Evolutionary conservation across 2,888 invertebrate genomes (phyloP), one percentile per base, ranked within the genome.

Genomic region (Eurytoma californica): DNA sequence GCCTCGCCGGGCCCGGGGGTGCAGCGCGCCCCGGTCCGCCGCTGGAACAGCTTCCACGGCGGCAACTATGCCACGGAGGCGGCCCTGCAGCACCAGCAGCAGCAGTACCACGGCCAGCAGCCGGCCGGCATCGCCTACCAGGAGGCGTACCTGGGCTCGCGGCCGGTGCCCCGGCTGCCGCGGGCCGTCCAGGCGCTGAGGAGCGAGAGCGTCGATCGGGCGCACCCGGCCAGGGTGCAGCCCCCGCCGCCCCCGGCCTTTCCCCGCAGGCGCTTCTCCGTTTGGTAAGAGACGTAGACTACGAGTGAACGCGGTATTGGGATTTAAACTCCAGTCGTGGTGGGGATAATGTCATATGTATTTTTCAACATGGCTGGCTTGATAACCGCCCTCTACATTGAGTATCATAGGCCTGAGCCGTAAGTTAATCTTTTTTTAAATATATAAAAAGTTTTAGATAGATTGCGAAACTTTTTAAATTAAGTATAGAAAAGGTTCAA

Each of bases 31-130:
- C 90, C 91, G 53, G 91, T 91, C 79, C 87, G 91, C 72, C 86
- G 91, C 78, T 91, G 91, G 91, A 91, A 91, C 87, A 91, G 91
- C 82, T 91, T 91, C 83, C 91, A 91, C 83, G 88, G 88, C 0
- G 78, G 80, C 24, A 82, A 82, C 49, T 82, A 82, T 70, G 80
- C 24, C 85, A 86, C 78, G 85, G 88, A 65, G 86, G 84, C 68
- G 83, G 84, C 82, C 67, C 80, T 80, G 74, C 74, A 83, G 81
- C 72, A 85, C 81, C 72, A 83, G 81, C 72, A 85, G 82, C 72
- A 83, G 83, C 83, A 83, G 77, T 66, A 66, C 81, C 75, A 78
- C 82, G 81, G 72, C 77, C 61, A 80, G 82, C 72, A 80, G 39
- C 58, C 13, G 13, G 72, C 70, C 0, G 72, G 72, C 13, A 18